Evolutionary conservation across 2,113 vertebrate species (phyloP), one percentile per base, ranked within the genome.

Genomic region (Neodontobutis hainanensis): DNA sequence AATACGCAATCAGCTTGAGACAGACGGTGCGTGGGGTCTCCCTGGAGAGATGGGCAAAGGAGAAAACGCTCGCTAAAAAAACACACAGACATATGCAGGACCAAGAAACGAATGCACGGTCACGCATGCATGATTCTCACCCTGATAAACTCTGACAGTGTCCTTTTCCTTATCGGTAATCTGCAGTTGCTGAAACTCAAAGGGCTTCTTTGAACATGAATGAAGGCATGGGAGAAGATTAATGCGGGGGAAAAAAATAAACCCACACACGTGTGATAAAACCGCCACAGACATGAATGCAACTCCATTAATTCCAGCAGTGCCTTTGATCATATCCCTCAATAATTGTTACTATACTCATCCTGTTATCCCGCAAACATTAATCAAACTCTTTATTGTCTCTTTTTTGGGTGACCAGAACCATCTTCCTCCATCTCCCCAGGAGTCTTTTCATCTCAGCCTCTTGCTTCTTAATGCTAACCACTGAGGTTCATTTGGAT

Each of bases 11-110:
- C 85, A 75, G 78, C 34, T 38, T 0, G 75, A 81, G 80, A 81
- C 88, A 86, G 85, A 70, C 72, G 72, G 76, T 82, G 84, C 65
- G 82, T 85, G 80, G 84, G 80, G 80, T 86, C 73, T 83, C 82
- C 69, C 66, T 7, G 5, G 74, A 81, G 84, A 46, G 73, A 73
- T 61, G 62, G 38, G 57, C 69, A 49, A 68, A 80, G 60, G 60
- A 61, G 42, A 68, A 47, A 59, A 48, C 3, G n/a, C 57, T 61
- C 36, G 51, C 58, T 5, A 42, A 55, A 27, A 46, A 4, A 34
- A 42, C 11, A 2, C 56, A 61, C 32, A 36, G 51, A 77, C 14
- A 42, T 65, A 46, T 49, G 38, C 48, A 58, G 42, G 9, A 47
- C 8, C 6, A 57, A 40, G 2, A 40, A 50, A 11, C 8, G 19